Conservation (phyloP, 2,113 vertebrate species). For the Ascaphus truei region DNA sequence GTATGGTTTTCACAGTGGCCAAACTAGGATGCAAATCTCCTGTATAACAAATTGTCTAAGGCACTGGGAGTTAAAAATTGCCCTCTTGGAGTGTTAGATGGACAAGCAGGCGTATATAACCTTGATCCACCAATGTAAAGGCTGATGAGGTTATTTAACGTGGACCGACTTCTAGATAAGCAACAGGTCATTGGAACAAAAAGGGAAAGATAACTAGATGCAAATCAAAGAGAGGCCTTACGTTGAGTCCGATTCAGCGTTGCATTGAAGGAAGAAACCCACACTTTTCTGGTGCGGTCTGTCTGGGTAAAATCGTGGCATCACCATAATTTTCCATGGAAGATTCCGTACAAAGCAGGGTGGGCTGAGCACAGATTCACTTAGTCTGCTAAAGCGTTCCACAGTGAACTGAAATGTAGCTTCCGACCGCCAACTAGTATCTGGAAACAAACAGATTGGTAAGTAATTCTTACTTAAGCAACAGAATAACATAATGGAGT, state of each 20-base stretch:
- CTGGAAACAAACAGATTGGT: slow-evolving; percentile 55
- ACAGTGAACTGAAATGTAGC: slow-evolving; percentile 96
- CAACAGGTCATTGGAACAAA: neutral
- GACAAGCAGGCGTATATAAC: too few relatives aligned
- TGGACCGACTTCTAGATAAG: too few relatives aligned
- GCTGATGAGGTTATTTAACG: too few relatives aligned
- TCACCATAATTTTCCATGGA: slow-evolving; percentile 99
- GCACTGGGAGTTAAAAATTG: too few relatives aligned
- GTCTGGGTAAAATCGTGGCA: slow-evolving; percentile 96
- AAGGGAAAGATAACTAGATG: neutral
- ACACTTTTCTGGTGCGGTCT: slow-evolving; percentile 97
- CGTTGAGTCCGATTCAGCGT: slow-evolving; percentile 98
- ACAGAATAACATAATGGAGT: too few relatives aligned
- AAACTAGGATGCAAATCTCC: too few relatives aligned
- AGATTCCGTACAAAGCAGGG: slow-evolving; percentile 96
- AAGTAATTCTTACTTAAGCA: neutral
- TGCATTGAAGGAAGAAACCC: slow-evolving; percentile 98
- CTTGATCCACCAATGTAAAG: too few relatives aligned
- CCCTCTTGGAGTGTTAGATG: too few relatives aligned
- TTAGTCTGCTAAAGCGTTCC: slow-evolving; percentile 93
- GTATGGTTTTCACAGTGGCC: too few relatives aligned
- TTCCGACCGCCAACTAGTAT: slow-evolving; percentile 97
- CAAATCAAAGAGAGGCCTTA: slow-evolving; percentile 63
- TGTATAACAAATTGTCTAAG: too few relatives aligned
- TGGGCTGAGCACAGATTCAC: slow-evolving; percentile 94